A percentile compares a stretch with the other conserved stretches of the same genome.
Evolutionary conservation across 2,797 vertebrate species (phyloP).

Genomic region (Synanceia verrucosa): DNA sequence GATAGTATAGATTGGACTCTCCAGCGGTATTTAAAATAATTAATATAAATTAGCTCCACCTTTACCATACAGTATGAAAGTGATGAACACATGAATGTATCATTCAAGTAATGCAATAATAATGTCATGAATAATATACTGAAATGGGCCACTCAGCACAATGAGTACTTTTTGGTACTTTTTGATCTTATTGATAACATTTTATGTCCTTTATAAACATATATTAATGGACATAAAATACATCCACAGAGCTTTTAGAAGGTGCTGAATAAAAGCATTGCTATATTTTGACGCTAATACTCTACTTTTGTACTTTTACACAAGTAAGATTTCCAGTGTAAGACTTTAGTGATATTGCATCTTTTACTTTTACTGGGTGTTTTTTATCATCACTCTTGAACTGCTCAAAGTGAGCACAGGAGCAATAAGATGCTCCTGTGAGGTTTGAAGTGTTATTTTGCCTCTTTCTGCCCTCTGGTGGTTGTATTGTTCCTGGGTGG

Average conservation of each 20-base stretch:
- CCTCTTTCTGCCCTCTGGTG: slow-evolving; percentile 74
- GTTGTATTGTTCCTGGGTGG: slow-evolving; percentile 8
- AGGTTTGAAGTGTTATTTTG: neutral
- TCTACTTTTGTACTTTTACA: too few species aligned
- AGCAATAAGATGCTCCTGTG: neutral
- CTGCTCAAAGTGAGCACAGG: neutral
- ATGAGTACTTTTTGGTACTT: neutral
- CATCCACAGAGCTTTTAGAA: too few species aligned
- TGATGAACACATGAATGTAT: too few species aligned
- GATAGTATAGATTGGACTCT: neutral
- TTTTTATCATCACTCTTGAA: neutral
- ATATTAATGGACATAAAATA: too few species aligned
- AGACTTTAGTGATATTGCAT: too few species aligned
- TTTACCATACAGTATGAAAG: too few species aligned
- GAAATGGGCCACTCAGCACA: neutral
- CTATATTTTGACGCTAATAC: too few species aligned
- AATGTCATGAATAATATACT: neutral
- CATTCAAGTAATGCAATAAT: neutral
- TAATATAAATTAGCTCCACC: neutral
- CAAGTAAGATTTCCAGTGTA: too few species aligned
- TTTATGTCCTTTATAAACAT: too few species aligned
- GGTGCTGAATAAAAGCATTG: too few species aligned
- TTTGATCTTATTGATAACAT: neutral
- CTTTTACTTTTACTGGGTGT: too few species aligned
- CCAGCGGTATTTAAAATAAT: neutral